Conservation (phyloP, 2,888 invertebrate genomes). For the Cantharis flavilabris region DNA sequence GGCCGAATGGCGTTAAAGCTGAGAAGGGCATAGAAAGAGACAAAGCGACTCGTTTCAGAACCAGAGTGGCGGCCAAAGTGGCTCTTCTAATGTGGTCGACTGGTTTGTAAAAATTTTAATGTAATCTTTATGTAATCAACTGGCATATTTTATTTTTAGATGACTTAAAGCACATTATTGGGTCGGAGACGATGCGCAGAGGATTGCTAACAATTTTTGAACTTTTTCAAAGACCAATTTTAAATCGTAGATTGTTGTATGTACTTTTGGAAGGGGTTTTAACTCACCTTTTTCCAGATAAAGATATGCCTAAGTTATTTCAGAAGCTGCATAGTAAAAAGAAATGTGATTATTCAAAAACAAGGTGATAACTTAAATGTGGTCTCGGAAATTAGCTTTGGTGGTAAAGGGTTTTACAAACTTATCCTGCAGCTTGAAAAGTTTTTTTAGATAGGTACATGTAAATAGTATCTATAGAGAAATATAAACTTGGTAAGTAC, state of each 20-base stretch:
- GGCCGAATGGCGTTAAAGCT: conserved; percentile 62
- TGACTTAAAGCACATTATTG: conserved; percentile 87
- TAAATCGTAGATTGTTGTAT: conserved; percentile 82
- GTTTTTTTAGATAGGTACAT: background rate
- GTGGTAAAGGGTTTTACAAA: background rate
- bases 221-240: conserved; percentile 82
- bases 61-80: conserved; percentile 83
- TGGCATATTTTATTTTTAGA: conserved; percentile 58
- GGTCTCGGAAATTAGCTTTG: background rate
- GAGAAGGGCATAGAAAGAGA: conserved; percentile 49
- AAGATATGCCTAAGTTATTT: conserved; percentile 73
- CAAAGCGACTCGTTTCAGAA: conserved; percentile 64
- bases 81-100: conserved; percentile 82
- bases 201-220: conserved; percentile 85
- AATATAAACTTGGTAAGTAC: background rate
- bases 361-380: conserved; percentile 44
- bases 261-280: conserved; percentile 84
- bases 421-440: background rate
- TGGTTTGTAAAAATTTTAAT: conserved; percentile 56
- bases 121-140: background rate
- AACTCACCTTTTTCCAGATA: conserved; percentile 78
- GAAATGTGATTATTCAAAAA: conserved; percentile 35
- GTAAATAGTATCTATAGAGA: background rate
- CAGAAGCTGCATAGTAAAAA: conserved; percentile 70
- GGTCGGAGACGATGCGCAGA: conserved; percentile 82